Evolutionary conservation across 2,888 invertebrate genomes (phyloP), one percentile per base, ranked within the genome.

Genomic region (Balanococcus diminutus): DNA sequence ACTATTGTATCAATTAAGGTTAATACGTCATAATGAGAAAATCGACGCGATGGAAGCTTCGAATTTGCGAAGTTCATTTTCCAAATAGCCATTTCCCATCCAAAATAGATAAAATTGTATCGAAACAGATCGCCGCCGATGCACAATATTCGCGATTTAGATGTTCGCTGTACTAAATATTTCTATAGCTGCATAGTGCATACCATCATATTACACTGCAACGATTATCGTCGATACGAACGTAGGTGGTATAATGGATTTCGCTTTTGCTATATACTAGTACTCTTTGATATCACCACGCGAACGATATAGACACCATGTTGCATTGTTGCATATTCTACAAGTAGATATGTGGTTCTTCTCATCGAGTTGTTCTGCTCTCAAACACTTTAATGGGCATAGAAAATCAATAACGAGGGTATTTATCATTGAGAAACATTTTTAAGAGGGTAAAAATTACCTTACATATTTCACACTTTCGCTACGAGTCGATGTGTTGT

Each of bases 11-110:
- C 67, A 67, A 67, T 67, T 67, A 67, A 14, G 28, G 25, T 67
- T 67, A 67, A 28, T 28, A 28, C 28, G 67, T 67, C 67, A 67
- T 67, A 67, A 67, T 67, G 67, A 67, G 67, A 67, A 67, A 67
- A 67, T 28, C 3, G 28, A 28, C 28, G 28, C 16, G 25, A 22
- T 11, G 11, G 8, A 36, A 36, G 8, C 36, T 36, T 46, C 8
- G 5, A 4, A 16, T 46, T 16, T 67, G 11, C 16, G 28, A 67
- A 5, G 6, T 28, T 67, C 67, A 25, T 28, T 56, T 1, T 51
- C n/a, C 22, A 22, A 42, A 19, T 22, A 9, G n/a, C 22, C 22
- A 56, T 56, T 56, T 56, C 72, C 72, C 28, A 31, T 72, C 16
- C n/a, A 28, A 61, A 16, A 31, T 31, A 31, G 28, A 72, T 31